Evolutionary conservation across 2,797 vertebrate species (phyloP).

Genomic region (Amblyraja radiata): DNA sequence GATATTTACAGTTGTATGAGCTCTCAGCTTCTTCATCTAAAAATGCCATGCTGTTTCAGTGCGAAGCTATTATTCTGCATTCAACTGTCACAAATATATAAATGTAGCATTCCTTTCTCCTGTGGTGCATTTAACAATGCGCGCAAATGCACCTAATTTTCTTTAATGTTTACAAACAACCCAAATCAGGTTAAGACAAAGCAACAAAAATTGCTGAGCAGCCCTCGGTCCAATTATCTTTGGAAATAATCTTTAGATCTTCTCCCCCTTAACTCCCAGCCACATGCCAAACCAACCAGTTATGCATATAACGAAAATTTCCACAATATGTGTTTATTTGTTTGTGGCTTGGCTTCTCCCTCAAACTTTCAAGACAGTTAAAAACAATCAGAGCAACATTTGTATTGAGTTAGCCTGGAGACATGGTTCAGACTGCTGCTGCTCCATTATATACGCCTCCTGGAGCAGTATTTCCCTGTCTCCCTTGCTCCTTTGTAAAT

Average conservation of each 20-base stretch:
- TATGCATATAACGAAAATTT: not conserved
- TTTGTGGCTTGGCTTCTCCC: slow-evolving; percentile 15
- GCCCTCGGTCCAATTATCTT: not conserved
- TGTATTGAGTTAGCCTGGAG: slow-evolving; percentile 26
- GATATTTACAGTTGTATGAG: not conserved
- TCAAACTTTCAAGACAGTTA: not conserved
- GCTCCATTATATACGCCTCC: not conserved
- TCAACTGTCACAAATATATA: no score
- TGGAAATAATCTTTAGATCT: not conserved
- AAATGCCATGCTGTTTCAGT: not conserved
- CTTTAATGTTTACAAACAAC: not conserved
- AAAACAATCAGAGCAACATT: slow-evolving; percentile 14
- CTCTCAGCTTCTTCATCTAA: not conserved
- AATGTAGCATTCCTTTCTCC: not conserved
- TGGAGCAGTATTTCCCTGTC: not conserved
- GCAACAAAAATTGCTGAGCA: not conserved
- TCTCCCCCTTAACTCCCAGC: not conserved
- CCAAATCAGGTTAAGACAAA: not conserved
- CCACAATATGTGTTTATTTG: slow-evolving; percentile 9
- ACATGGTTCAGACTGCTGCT: slow-evolving; percentile 18
- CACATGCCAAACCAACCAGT: not conserved
- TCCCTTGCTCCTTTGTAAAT: not conserved
- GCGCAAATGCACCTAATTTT: not conserved
- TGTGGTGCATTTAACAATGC: not conserved
- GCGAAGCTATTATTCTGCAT: not conserved